A percentile compares a stretch with the other conserved stretches of the same genome.
phyloP scores from a whole-genome alignment of 2,888 invertebrate species.

The Nephrocerus scutellatus region DNA sequence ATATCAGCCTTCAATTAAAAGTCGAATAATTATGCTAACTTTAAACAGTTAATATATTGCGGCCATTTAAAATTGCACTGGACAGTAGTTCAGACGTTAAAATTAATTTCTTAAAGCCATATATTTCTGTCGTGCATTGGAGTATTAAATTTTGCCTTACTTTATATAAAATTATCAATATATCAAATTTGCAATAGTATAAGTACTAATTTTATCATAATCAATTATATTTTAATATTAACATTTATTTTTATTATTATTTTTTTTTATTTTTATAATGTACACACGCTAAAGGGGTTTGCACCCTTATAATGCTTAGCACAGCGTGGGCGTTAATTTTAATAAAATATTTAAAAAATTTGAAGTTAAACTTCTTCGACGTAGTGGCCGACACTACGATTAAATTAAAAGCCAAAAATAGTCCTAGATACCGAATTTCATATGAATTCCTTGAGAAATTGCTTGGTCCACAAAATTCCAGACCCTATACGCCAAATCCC shows the following conservation, averaged over 20 bases:
- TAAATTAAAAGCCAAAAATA: too few relatives aligned
- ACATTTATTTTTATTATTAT: constrained; percentile 46
- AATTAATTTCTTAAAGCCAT: constrained; percentile 58
- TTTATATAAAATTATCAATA: constrained; percentile 49
- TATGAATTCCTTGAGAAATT: too few relatives aligned
- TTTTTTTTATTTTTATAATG: constrained; percentile 47
- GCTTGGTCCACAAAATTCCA: too few relatives aligned
- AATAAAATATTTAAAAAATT: too few relatives aligned
- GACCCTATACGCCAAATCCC: too few relatives aligned
- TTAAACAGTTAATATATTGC: constrained; percentile 72
- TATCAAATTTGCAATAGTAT: constrained; percentile 33
- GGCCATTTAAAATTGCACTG: constrained; percentile 65
- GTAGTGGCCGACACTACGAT: too few relatives aligned
- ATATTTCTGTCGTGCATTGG: constrained; percentile 75
- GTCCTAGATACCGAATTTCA: too few relatives aligned
- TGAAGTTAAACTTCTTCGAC: too few relatives aligned
- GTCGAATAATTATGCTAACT: constrained; percentile 76
- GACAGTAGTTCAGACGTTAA: constrained; percentile 66
- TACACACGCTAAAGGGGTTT: too few relatives aligned
- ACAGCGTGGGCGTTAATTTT: too few relatives aligned
- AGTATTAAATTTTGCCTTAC: constrained; percentile 59
- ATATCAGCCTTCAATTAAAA: constrained; percentile 74
- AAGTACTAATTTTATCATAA: constrained; percentile 60
- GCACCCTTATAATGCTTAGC: too few relatives aligned
- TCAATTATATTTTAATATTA: constrained; percentile 48